Base-by-base conservation (phyloP, 2,888 invertebrate species). In the Folsomia manolachei region DNA sequence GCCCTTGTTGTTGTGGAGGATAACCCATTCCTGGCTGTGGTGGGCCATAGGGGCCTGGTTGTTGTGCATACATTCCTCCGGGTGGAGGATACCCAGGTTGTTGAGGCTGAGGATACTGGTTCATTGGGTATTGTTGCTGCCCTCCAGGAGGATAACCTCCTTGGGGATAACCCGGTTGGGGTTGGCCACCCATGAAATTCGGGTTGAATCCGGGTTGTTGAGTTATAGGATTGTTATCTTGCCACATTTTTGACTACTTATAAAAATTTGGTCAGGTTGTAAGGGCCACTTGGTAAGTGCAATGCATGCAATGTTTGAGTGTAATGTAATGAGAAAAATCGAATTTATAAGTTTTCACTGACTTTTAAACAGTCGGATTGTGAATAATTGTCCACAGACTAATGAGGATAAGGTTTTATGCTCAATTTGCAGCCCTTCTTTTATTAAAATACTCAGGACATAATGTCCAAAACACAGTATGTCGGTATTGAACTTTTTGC, bases 91-190 rank as follows among this genome's bases (percentile, higher is more conserved):
- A 62, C 7, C 62, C 62, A 9, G 19, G 19, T 23, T 62, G 62
- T 2, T 21, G 62, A 9, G n/a, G 60, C 51, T 51, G 51, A n/a
- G 60, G 60, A 23, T 21, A 62, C 24, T 62, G 62, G 24, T 62
- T 19, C 62, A 62, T 62, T 1, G 62, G 62, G 2, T 23, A 21
- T 24, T 62, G 62, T 25, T 26, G 64, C 4, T 2, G 62, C 7
- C 24, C 23, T 24, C 25, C 23, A 2, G 64, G 64, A 27, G 26
- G n/a, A n/a, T 63, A 63, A 60, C n/a, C 60, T 60, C 62, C 62
- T 24, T 62, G 62, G 2, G 18, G 62, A n/a, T n/a, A n/a, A n/a
- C n/a, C n/a, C 14, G 39, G 39, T 14, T 39, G 39, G 14, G 7
- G 7, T 39, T 4, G 39, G 4, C 7, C 39, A 4, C 7, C 14